Base-by-base conservation (phyloP, 1,140 invertebrate genomes). In the Geopemphigus sp. region DNA sequence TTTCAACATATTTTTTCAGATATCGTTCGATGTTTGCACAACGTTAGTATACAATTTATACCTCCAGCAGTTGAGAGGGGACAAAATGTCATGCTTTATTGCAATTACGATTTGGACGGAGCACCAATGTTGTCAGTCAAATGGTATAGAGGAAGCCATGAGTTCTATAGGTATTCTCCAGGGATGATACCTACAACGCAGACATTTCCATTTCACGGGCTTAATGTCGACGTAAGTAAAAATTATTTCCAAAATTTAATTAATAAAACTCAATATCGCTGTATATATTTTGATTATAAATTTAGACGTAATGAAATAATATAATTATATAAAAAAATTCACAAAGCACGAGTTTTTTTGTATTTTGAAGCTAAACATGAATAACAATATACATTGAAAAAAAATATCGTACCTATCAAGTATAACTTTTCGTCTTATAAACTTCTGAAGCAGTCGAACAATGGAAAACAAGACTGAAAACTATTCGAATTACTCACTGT, bases 151-250 rank as follows among this genome's bases (percentile, higher is more conserved):
- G 89, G 90, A 59, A 90, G 91, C 61, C 88, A 89, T 26, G 93
- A 95, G 86, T 95, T 95, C 88, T 94, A 92, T 85, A 87, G 91
- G 83, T 93, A 89, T 83, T 88, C 90, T 10, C 90, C 92, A 0
- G 91, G 90, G 78, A 90, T 91, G 83, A 84, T 87, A 2, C 91
- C 91, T 19, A 89, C 91, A 11, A 89, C 89, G 39, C 87, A 88
- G 82, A 89, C 89, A n/a, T 94, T 92, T 84, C 86, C 88, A 6
- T 86, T 91, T 57, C 86, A 88, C 10, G 90, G 90, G 76, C 89
- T 94, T 78, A 87, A 88, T 83, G 91, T 94, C 45, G 91, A 93
- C 85, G 92, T 94, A 86, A 91, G 92, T 92, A 85, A 26, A 47
- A 5, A n/a, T 45, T 47, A 45, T 14, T 32, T 14, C 15, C 19